phyloP scores from a whole-genome alignment of 2,888 invertebrate genomes.

The Peribatodes rhomboidaria region DNA sequence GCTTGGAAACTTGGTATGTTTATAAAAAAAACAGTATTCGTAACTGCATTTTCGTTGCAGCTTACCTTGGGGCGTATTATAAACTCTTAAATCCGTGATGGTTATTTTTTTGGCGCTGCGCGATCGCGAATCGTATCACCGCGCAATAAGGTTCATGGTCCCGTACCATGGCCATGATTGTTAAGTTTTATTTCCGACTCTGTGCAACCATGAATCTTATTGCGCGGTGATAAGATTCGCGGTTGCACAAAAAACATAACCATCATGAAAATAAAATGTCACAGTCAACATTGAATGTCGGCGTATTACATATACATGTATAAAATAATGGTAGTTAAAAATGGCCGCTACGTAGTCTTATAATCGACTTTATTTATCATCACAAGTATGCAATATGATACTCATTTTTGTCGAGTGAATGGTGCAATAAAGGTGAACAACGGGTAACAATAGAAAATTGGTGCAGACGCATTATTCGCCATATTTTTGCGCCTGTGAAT shows the following conservation, averaged over 20 bases:
- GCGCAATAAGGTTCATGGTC: too few relatives aligned
- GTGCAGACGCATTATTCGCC: not conserved
- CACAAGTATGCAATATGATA: slow-evolving; percentile 18
- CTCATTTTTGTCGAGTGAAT: slow-evolving; percentile 10
- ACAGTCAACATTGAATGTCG: not conserved
- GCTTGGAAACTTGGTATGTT: not conserved
- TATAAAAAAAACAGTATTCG: slow-evolving; percentile 2
- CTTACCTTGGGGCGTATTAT: too few relatives aligned
- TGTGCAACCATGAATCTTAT: too few relatives aligned
- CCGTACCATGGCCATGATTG: too few relatives aligned
- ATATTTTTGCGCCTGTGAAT: not conserved
- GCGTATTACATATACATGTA: slow-evolving; percentile 10
- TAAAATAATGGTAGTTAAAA: slow-evolving; percentile 16
- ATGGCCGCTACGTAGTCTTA: slow-evolving; percentile 12
- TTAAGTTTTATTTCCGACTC: too few relatives aligned
- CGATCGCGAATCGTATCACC: too few relatives aligned
- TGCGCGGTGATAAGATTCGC: too few relatives aligned
- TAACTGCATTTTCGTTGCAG: slow-evolving; percentile 1
- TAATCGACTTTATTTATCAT: slow-evolving; percentile 16
- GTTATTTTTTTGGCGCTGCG: too few relatives aligned
- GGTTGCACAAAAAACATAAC: too few relatives aligned
- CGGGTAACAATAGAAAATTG: not conserved
- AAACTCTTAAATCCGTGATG: too few relatives aligned
- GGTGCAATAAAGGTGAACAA: slow-evolving; percentile 11
- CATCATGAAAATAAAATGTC: too few relatives aligned